These are phyloP conservation scores for Falco punctatus DNA, from an alignment of 2,113 vertebrate genomes.

Conservation along the genomic window DNA sequence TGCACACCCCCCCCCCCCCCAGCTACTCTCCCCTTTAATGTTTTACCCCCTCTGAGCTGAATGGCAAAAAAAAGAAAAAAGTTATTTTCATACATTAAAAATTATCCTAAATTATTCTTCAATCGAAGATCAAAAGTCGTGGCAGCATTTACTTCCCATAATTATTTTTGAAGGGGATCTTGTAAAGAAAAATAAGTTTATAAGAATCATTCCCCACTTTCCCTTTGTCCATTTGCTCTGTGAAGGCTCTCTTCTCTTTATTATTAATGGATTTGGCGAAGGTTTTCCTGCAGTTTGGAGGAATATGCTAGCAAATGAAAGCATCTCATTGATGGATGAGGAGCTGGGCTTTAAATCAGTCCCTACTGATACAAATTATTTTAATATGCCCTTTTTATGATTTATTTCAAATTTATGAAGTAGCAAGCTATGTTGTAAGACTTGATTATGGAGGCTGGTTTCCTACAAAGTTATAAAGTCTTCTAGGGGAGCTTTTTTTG, in stretches of 20 bases:
- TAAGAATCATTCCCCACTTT: not conserved
- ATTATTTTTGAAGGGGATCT: not conserved
- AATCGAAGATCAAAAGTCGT: not conserved
- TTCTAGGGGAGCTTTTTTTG: not conserved
- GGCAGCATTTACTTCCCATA: not conserved
- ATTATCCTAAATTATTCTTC: not conserved
- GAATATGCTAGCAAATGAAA: constrained; percentile 4
- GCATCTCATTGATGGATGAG: constrained; percentile 54
- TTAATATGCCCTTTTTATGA: constrained; percentile 55
- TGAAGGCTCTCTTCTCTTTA: not conserved
- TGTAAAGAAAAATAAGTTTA: not conserved
- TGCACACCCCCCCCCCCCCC: too few relatives aligned
- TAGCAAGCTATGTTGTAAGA: not conserved
- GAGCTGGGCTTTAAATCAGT: constrained; percentile 62
- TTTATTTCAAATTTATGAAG: constrained; percentile 59
- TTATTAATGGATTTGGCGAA: constrained; percentile 47
- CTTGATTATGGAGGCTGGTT: not conserved
- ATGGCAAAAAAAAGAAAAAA: too few relatives aligned
- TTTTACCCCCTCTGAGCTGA: not conserved
- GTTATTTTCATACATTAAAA: not conserved
- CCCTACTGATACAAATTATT: constrained; percentile 66
- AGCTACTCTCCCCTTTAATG: not conserved
- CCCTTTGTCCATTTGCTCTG: not conserved
- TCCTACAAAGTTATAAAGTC: constrained; percentile 7
- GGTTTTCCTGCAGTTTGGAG: constrained; percentile 36